These are phyloP conservation scores for Lacanobia wlatinum DNA, from an alignment of 2,888 invertebrate species.

Conservation along the genomic window DNA sequence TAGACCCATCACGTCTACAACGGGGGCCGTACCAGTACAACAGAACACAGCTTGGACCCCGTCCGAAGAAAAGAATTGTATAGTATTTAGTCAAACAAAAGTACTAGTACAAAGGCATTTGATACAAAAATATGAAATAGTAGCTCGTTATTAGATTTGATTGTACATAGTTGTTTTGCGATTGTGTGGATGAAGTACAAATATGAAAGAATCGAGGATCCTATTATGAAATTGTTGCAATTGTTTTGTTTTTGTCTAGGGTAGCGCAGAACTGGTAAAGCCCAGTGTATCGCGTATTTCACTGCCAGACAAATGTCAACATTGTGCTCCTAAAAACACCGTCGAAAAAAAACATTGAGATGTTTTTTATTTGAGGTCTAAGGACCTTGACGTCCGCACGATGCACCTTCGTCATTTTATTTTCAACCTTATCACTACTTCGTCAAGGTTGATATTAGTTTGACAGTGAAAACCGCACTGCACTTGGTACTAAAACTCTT, in stretches of 20 bases:
- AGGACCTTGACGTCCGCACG: too few relatives aligned
- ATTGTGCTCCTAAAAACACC: not conserved
- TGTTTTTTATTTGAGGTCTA: too few relatives aligned
- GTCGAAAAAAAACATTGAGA: not conserved
- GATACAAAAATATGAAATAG: slow-evolving; percentile 12
- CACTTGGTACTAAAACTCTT: not conserved
- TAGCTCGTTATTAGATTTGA: slow-evolving; percentile 41
- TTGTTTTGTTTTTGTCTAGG: not conserved
- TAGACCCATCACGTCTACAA: slow-evolving; percentile 50
- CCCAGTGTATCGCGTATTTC: not conserved
- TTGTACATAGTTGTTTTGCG: slow-evolving; percentile 54
- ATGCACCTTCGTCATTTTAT: not conserved
- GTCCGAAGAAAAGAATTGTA: slow-evolving; percentile 67
- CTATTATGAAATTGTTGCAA: too few relatives aligned
- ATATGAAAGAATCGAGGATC: not conserved
- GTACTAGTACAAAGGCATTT: slow-evolving; percentile 7
- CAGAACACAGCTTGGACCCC: slow-evolving; percentile 72
- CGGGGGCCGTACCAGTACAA: slow-evolving; percentile 66
- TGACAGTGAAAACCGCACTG: not conserved
- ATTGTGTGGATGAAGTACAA: slow-evolving; percentile 42
- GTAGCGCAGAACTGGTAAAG: not conserved
- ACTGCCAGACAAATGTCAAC: slow-evolving; percentile 2
- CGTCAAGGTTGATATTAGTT: not conserved
- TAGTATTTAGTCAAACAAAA: slow-evolving; percentile 24
- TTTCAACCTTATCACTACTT: not conserved